Percentiles rank a stretch among this genome's conserved stretches.
These are phyloP conservation scores for Phoxinus phoxinus DNA, from an alignment of 2,113 vertebrate genomes.

Conservation along the genomic window DNA sequence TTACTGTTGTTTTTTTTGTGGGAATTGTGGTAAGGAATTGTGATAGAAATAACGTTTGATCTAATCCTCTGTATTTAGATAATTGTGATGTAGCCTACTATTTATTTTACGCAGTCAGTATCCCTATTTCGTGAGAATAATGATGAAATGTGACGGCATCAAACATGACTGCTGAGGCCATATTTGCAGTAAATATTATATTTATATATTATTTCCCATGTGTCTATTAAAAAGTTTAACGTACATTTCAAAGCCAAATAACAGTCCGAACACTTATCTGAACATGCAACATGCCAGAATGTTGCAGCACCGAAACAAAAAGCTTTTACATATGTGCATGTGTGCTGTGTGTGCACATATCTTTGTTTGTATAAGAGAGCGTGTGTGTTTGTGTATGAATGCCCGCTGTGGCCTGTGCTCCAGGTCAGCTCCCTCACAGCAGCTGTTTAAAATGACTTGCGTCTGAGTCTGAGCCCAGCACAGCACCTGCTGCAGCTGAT, in stretches of 20 bases:
- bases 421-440: slow-evolving; percentile 54
- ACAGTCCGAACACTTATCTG: neutral
- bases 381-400: slow-evolving; percentile 37
- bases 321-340: slow-evolving; percentile 18
- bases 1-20: neutral
- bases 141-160: neutral
- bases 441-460: slow-evolving; percentile 48
- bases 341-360: slow-evolving; percentile 31
- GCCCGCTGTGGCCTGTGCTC: slow-evolving; percentile 8
- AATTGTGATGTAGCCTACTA: neutral
- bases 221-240: neutral
- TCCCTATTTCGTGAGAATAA: neutral
- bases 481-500: slow-evolving; percentile 67
- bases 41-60: neutral
- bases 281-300: neutral
- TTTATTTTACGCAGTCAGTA: neutral
- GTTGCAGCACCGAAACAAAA: neutral
- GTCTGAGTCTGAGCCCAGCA: slow-evolving; percentile 37
- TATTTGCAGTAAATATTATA: neutral
- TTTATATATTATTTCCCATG: no score
- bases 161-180: neutral
- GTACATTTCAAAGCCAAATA: neutral
- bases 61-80: neutral
- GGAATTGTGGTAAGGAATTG: neutral
- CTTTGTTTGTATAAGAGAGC: slow-evolving; percentile 50